phyloP scores from a whole-genome alignment of 2,797 vertebrate genomes.

The Squalus acanthias region DNA sequence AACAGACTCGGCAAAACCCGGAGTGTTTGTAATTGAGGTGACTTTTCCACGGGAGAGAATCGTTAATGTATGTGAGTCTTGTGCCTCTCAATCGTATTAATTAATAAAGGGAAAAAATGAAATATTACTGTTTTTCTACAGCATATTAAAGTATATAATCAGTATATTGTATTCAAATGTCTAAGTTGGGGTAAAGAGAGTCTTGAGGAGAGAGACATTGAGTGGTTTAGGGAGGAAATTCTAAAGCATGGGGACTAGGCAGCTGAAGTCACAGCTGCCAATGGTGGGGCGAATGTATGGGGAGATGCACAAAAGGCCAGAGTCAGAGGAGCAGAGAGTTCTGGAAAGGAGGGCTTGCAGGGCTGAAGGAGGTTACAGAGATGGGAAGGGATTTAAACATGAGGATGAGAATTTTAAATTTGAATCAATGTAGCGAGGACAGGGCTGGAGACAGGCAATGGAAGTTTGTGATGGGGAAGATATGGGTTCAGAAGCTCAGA shows the following conservation, averaged over 20 bases:
- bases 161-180: too few relatives aligned
- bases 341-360: background rate
- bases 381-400: background rate
- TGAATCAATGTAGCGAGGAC: too few relatives aligned
- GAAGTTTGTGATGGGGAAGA: too few relatives aligned
- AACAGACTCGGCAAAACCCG: conserved; percentile 60
- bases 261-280: background rate
- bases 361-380: background rate
- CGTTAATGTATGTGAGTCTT: conserved; percentile 63
- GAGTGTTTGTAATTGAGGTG: conserved; percentile 77
- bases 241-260: background rate
- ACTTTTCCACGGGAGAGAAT: conserved; percentile 62
- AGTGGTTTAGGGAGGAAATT: background rate
- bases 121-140: background rate
- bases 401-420: too few relatives aligned
- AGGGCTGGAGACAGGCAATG: too few relatives aligned
- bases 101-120: background rate
- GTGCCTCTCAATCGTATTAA: background rate
- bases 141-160: background rate
- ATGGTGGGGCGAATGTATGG: background rate
- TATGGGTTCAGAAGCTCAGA: too few relatives aligned
- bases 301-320: background rate
- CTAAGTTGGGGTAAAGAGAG: background rate
- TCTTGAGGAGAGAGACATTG: background rate
- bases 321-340: background rate